These are phyloP conservation scores for Crax fasciolata DNA, from an alignment of 2,797 vertebrate genomes.

Conservation along the genomic window DNA sequence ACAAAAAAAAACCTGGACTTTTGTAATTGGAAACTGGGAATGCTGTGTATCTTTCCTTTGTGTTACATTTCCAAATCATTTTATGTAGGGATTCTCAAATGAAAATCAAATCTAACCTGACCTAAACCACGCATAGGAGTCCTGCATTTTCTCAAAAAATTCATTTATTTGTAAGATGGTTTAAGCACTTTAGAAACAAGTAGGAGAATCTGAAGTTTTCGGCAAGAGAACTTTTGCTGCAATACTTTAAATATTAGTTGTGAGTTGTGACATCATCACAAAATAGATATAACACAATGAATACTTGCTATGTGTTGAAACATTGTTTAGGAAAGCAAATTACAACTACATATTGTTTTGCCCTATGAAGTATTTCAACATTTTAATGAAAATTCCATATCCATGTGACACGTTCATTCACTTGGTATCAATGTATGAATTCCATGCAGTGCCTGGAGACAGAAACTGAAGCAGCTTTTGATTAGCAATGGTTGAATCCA, in stretches of 20 bases:
- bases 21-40: neutral
- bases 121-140: neutral
- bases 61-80: neutral
- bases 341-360: constrained; percentile 7
- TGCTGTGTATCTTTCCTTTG: neutral
- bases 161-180: neutral
- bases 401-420: constrained; percentile 16
- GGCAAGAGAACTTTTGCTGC: neutral
- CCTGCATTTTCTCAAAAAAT: neutral
- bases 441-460: neutral
- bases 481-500: neutral
- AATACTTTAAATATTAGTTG: neutral
- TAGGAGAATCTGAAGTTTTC: neutral
- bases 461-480: constrained; percentile 43
- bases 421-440: constrained; percentile 17
- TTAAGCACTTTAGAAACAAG: neutral
- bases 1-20: neutral
- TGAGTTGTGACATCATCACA: neutral
- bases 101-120: neutral
- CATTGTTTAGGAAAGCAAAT: constrained; percentile 11
- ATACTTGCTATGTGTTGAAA: constrained; percentile 45
- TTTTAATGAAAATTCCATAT: constrained; percentile 65
- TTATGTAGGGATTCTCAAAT: neutral
- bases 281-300: constrained; percentile 13
- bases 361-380: constrained; percentile 36